Conservation (phyloP, 2,797 vertebrate species). For the Sebastes itinus region DNA sequence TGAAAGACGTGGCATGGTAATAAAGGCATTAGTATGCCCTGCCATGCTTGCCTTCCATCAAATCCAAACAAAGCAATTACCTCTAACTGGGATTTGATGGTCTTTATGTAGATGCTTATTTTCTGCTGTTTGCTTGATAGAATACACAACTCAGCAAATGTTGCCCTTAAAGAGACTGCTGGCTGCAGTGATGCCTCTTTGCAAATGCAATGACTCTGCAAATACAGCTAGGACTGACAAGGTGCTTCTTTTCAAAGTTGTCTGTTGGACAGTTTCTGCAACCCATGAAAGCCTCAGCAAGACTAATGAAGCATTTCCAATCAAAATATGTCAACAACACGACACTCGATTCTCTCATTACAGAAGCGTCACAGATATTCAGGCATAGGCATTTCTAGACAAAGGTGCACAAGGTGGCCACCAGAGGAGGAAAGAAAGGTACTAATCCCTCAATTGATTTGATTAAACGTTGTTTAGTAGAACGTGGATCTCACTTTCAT, state of each 20-base stretch:
- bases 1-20: conserved; percentile 24
- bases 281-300: background rate
- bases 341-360: background rate
- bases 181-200: background rate
- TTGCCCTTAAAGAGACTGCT: background rate
- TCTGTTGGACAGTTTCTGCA: background rate
- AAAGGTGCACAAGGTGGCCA: background rate
- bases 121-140: conserved; percentile 13
- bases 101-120: conserved; percentile 27
- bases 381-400: background rate
- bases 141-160: conserved; percentile 20
- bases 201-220: background rate
- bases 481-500: background rate
- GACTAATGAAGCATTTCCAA: background rate
- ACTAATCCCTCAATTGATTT: no score
- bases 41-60: conserved; percentile 3
- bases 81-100: conserved; percentile 33
- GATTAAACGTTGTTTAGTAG: background rate
- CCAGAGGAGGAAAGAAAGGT: background rate
- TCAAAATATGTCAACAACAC: background rate
- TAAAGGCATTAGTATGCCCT: conserved; percentile 24
- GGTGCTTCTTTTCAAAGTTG: background rate
- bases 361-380: background rate
- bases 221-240: background rate
- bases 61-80: conserved; percentile 29